Base-by-base conservation (phyloP, 35 echinoderm and acorn worm genomes). In the Lytechinus variegatus region DNA sequence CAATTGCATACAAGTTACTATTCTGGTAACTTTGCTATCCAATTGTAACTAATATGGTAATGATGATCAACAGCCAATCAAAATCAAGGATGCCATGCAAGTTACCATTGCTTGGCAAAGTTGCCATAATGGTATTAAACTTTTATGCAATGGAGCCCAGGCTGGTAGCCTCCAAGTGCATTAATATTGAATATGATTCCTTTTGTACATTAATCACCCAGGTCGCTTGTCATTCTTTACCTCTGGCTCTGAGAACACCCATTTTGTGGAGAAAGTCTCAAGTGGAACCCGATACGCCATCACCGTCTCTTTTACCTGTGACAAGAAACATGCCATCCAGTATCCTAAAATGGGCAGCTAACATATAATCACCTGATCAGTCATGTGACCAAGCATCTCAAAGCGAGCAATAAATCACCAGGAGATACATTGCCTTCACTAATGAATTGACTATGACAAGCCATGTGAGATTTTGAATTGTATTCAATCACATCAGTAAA, bases 211-310 rank as follows among this genome's bases (percentile, higher is more conserved):
- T 57, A 56, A 21, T 54, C 52, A 56, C 57, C 13, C 91, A 99
- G 98, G 98, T 52, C 96, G 98, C 86, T 86, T 99, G 21, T 99
- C 98, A 21, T 99, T 99, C 94, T 99, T 99, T 58, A 99, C 98
- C 24, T 99, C 98, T 52, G 98, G 98, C 24, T 99, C 98, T 10
- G 98, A 99, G 87, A 99, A 99, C 28, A 86, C 94, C 1, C 98
- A 99, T 55, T 97, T 92, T 28, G 98, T 99, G 8, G 98, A 99
- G 91, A 97, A 97, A 89, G 95, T 99, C 6, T 94, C 96, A 52
- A 95, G 95, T 54, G 98, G 98, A 27, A 98, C 97, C 0, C 96
- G 98, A 13, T 99, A 98, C 54, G 98, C 98, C 28, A 92, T 99
- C 55, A 99, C 98, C 4, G 95, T 99, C 6, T 99, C 98, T 61